Evolutionary conservation across 2,797 vertebrate species (phyloP).

Genomic region (Zenarchopterus dispar): DNA sequence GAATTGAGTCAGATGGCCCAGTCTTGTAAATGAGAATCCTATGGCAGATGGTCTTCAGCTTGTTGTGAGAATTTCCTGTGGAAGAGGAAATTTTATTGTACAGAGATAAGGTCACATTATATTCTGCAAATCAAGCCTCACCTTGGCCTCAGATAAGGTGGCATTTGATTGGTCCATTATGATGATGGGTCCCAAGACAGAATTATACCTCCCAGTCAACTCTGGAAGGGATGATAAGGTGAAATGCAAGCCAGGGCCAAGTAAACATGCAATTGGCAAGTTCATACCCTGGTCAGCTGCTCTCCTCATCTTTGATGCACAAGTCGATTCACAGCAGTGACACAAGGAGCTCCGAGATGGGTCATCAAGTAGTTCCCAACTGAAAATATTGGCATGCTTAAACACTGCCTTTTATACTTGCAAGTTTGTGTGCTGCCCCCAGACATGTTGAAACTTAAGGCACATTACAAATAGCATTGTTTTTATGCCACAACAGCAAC

Average conservation of each 20-base stretch:
- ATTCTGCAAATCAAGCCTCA: neutral
- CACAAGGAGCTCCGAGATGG: conserved; percentile 69
- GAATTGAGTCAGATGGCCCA: neutral
- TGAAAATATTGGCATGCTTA: conserved; percentile 19
- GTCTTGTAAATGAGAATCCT: neutral
- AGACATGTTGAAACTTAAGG: no score
- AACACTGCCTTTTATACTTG: no score
- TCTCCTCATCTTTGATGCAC: conserved; percentile 52
- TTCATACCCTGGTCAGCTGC: conserved; percentile 40
- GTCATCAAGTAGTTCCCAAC: conserved; percentile 82
- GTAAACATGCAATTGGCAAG: neutral
- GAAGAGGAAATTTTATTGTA: neutral
- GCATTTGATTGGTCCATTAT: conserved; percentile 44
- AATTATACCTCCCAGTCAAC: conserved; percentile 31
- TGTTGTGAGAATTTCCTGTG: conserved; percentile 4
- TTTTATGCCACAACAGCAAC: no score
- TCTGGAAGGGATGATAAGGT: conserved; percentile 22
- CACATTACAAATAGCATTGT: no score
- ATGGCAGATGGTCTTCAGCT: neutral
- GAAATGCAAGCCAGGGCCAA: neutral
- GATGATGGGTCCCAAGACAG: conserved; percentile 78
- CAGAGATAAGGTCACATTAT: neutral
- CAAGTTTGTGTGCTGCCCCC: no score
- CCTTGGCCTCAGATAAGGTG: accelerated
- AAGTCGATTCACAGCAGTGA: conserved; percentile 78